A percentile compares a stretch with the other conserved stretches of the same genome.
Conservation (phyloP, 2,113 vertebrate species). For the Chaenocephalus aceratus region DNA sequence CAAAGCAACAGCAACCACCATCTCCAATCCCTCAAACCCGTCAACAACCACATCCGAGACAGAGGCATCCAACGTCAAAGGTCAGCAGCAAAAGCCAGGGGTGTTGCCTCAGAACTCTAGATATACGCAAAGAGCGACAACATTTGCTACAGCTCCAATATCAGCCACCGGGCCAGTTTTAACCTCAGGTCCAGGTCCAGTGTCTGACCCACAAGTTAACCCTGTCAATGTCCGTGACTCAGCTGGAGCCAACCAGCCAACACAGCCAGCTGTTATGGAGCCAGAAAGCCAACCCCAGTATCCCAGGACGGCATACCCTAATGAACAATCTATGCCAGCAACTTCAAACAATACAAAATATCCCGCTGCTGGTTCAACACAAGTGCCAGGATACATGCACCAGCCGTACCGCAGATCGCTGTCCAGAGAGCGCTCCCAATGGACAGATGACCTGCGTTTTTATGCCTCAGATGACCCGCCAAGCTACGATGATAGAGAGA, state of each 20-base stretch:
- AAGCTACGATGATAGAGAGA: constrained; percentile 86
- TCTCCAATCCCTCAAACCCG: constrained; percentile 47
- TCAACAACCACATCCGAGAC: constrained; percentile 44
- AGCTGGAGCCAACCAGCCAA: constrained; percentile 46
- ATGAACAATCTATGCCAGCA: constrained; percentile 49
- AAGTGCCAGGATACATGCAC: constrained; percentile 59
- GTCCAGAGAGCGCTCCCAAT: constrained; percentile 58
- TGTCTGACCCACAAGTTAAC: constrained; percentile 37
- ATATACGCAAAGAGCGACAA: constrained; percentile 63
- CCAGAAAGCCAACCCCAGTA: constrained; percentile 53
- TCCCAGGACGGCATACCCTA: constrained; percentile 36
- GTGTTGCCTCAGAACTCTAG: constrained; percentile 54
- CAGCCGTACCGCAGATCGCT: constrained; percentile 56
- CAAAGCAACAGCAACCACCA: constrained; percentile 63
- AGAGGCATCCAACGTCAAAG: constrained; percentile 48
- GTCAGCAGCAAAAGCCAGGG: constrained; percentile 47
- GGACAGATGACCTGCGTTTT: constrained; percentile 68
- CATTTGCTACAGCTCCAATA: constrained; percentile 30
- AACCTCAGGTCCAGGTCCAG: constrained; percentile 24
- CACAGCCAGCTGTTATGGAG: constrained; percentile 56
- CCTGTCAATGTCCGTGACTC: constrained; percentile 28
- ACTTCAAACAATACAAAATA: constrained; percentile 63
- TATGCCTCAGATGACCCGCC: constrained; percentile 85
- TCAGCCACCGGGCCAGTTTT: constrained; percentile 28
- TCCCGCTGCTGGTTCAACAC: constrained; percentile 54